These are phyloP conservation scores for Acanthurus lineatus DNA, from an alignment of 2,797 vertebrate species.

Conservation along the genomic window DNA sequence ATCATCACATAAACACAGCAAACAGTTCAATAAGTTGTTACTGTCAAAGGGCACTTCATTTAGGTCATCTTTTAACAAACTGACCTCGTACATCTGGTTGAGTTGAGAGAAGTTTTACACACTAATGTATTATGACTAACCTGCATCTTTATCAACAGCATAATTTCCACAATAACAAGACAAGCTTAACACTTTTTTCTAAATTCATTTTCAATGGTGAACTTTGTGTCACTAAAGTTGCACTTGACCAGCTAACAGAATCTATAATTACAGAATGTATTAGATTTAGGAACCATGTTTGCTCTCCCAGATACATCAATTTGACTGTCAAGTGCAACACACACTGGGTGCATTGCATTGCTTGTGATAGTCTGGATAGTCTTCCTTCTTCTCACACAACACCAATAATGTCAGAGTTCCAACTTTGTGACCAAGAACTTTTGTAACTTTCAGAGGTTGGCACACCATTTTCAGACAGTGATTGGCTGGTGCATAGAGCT, in stretches of 20 bases:
- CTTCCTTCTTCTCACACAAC: too few species aligned
- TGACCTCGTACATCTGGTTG: neutral
- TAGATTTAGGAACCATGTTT: neutral
- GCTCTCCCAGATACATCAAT: neutral
- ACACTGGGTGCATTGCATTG: too few species aligned
- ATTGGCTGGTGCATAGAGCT: too few species aligned
- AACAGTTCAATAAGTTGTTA: neutral
- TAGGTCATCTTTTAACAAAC: neutral
- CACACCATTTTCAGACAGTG: too few species aligned
- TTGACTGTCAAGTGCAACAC: neutral
- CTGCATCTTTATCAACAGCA: neutral
- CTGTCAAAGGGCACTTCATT: neutral
- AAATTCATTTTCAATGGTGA: neutral
- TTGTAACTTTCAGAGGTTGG: too few species aligned
- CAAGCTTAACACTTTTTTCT: too few species aligned
- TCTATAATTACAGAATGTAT: neutral
- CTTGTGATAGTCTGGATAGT: neutral
- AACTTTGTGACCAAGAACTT: too few species aligned
- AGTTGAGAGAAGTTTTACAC: neutral
- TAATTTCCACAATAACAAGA: too few species aligned
- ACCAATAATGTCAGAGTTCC: too few species aligned
- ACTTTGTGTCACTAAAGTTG: too few species aligned
- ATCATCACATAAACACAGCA: neutral
- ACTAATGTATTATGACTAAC: neutral
- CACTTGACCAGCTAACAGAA: neutral